Evolutionary conservation across 2,113 vertebrate species (phyloP).

Genomic region (Grammomys dolichurus): DNA sequence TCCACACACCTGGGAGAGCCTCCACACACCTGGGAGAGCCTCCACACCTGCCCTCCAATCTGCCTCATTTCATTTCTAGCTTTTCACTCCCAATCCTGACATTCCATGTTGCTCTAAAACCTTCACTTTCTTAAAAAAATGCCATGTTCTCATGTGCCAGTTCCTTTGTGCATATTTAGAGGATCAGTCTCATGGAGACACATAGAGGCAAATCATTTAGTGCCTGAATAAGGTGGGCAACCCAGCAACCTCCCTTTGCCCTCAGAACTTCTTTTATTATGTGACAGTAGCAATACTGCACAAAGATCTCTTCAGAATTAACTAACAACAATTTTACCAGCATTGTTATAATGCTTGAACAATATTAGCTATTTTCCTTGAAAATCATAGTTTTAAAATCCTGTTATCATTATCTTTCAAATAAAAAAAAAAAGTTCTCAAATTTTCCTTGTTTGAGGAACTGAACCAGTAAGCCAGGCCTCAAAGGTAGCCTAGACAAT

Average conservation of each 20-base stretch:
- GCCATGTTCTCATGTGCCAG: not conserved
- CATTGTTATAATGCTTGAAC: not conserved
- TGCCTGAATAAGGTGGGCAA: not conserved
- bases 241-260: not conserved
- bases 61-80: not conserved
- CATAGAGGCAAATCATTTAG: not conserved
- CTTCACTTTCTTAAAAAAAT: not conserved
- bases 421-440: not conserved
- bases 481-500: conserved; percentile 22
- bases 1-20: not conserved
- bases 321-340: conserved; percentile 28
- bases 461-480: conserved; percentile 12
- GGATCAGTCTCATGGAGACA: not conserved
- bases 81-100: not conserved
- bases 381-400: not conserved
- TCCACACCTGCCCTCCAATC: not conserved
- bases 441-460: conserved; percentile 32
- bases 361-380: not conserved
- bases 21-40: not conserved
- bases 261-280: conserved; percentile 53
- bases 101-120: not conserved
- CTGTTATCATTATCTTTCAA: not conserved
- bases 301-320: conserved; percentile 50
- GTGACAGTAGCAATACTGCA: conserved; percentile 12
- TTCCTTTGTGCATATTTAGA: conserved; percentile 16